Conservation (phyloP, 2,888 invertebrate genomes). For the Zygothrica quintamaculata region DNA sequence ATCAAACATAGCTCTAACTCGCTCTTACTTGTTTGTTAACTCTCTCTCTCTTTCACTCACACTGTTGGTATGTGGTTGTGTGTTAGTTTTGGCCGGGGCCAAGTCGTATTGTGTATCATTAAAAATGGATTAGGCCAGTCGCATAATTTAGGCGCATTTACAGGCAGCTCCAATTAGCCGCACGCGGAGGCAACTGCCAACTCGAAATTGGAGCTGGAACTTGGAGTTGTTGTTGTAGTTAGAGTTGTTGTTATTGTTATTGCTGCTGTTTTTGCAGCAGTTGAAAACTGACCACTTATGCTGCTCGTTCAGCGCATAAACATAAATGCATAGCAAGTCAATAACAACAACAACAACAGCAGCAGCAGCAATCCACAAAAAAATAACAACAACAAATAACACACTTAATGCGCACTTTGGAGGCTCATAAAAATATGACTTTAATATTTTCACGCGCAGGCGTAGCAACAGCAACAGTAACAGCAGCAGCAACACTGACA, state of each 20-base stretch:
- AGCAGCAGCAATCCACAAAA: conserved; percentile 24
- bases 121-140: conserved; percentile 76
- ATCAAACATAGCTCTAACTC: conserved; percentile 40
- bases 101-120: conserved; percentile 62
- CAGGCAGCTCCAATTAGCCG: conserved; percentile 60
- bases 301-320: conserved; percentile 47
- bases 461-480: conserved; percentile 44
- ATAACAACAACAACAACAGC: conserved; percentile 24
- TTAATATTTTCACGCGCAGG: conserved; percentile 81
- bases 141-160: conserved; percentile 67
- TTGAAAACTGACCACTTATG: conserved; percentile 45
- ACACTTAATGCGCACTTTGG: conserved; percentile 74
- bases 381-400: conserved; percentile 34
- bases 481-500: not conserved
- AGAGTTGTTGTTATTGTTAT: too few relatives aligned
- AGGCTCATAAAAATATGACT: conserved; percentile 80
- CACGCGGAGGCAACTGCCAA: conserved; percentile 25
- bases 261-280: conserved; percentile 1
- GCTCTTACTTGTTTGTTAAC: too few relatives aligned
- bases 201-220: conserved; percentile 20
- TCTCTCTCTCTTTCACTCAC: too few relatives aligned
- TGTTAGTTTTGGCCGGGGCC: not conserved
- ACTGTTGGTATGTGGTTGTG: too few relatives aligned
- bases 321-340: conserved; percentile 16
- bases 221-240: conserved; percentile 1